Evolutionary conservation across 2,888 invertebrate genomes (phyloP).

Genomic region (Melanotus villosus): DNA sequence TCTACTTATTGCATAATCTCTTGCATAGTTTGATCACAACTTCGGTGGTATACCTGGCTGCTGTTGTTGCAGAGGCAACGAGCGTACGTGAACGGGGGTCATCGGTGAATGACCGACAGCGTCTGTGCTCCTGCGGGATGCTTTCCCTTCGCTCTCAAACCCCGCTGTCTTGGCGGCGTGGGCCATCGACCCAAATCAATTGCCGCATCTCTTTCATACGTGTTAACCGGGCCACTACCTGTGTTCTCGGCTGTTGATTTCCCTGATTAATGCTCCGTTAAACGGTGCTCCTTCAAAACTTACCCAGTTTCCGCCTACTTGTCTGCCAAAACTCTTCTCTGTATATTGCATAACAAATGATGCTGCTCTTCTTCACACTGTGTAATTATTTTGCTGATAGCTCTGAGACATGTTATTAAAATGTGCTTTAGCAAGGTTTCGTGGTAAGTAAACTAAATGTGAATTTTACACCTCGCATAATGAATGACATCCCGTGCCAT

Average conservation of each 20-base stretch:
- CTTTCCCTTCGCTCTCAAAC: conserved; percentile 31
- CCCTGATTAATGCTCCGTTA: conserved; percentile 34
- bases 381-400: conserved; percentile 22
- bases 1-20: conserved; percentile 28
- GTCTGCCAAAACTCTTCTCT: conserved; percentile 17
- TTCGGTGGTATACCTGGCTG: conserved; percentile 34
- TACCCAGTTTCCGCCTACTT: conserved; percentile 19
- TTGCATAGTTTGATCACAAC: conserved; percentile 31
- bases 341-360: conserved; percentile 23
- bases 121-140: conserved; percentile 40
- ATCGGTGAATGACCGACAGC: conserved; percentile 41
- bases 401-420: conserved; percentile 13
- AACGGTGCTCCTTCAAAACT: conserved; percentile 33
- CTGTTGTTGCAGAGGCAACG: conserved; percentile 23
- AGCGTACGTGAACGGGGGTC: conserved; percentile 29
- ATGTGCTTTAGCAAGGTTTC: conserved; percentile 1
- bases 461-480: background rate
- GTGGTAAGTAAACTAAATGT: background rate
- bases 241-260: conserved; percentile 35
- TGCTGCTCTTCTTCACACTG: conserved; percentile 2
- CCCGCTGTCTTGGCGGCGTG: conserved; percentile 33
- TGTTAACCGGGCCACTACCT: conserved; percentile 34
- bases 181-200: conserved; percentile 43
- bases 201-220: conserved; percentile 38
- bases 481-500: background rate